phyloP scores from a whole-genome alignment of 2,888 invertebrate species.

The Eueremaeus valkanovi region DNA sequence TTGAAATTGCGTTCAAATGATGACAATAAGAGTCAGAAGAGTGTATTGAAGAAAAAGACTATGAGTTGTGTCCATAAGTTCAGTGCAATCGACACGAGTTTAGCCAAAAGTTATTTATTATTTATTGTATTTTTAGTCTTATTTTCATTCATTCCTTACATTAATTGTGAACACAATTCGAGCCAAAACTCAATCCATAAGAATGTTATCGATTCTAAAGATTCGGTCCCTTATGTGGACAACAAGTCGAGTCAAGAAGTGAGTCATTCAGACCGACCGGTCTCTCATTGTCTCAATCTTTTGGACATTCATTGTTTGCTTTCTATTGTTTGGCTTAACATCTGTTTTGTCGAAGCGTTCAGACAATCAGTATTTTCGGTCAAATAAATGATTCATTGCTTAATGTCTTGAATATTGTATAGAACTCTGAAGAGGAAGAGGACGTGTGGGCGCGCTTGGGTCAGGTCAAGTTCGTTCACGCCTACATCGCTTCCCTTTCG shows the following conservation, averaged over 20 bases:
- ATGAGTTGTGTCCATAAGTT: not conserved
- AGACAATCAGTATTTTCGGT: too few relatives aligned
- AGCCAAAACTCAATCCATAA: too few relatives aligned
- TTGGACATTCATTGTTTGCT: too few relatives aligned
- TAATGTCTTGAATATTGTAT: not conserved
- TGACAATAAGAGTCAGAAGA: not conserved
- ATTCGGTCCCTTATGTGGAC: constrained; percentile 2
- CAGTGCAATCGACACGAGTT: not conserved
- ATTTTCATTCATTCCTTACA: not conserved
- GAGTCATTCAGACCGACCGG: too few relatives aligned
- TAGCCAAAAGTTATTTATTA: not conserved
- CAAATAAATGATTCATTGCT: too few relatives aligned
- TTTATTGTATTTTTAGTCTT: not conserved
- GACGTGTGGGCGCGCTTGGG: constrained; percentile 35
- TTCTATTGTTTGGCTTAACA: too few relatives aligned
- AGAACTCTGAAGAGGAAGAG: constrained; percentile 8
- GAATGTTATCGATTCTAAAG: not conserved
- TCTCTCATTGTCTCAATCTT: too few relatives aligned
- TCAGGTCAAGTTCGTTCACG: constrained; percentile 67
- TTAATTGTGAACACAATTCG: constrained; percentile 4
- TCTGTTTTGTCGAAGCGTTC: too few relatives aligned
- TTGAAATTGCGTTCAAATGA: not conserved
- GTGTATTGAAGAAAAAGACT: too few relatives aligned
- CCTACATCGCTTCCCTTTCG: constrained; percentile 88
- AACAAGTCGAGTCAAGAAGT: constrained; percentile 14